Percentiles rank a stretch among this genome's conserved stretches.
phyloP scores from a whole-genome alignment of 1,140 invertebrate genomes.

The Archivesica marissinica region DNA sequence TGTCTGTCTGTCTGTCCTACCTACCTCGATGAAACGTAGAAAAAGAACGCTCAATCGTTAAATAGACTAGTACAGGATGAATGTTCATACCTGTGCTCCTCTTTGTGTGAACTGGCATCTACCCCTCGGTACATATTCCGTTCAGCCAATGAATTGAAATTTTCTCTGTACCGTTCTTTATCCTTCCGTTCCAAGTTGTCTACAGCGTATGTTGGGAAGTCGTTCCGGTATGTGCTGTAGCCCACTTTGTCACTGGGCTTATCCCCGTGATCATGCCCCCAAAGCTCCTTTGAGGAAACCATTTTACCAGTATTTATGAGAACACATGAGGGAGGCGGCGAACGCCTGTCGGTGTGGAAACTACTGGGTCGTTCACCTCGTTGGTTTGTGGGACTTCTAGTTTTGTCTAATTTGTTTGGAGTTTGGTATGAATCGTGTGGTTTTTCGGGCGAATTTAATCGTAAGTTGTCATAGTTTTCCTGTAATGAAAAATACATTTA shows the following conservation, averaged over 20 bases:
- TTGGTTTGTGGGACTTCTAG: neutral
- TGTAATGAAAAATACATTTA: no score
- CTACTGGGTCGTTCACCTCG: neutral
- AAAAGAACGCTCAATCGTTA: no score
- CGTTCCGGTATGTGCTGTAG: slow-evolving; percentile 35
- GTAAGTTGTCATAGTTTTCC: slow-evolving; percentile 16
- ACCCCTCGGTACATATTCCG: slow-evolving; percentile 6
- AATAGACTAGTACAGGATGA: no score
- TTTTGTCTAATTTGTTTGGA: neutral
- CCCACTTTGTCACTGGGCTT: slow-evolving; percentile 43
- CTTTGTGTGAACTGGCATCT: neutral
- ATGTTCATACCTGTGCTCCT: neutral
- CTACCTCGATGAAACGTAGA: no score
- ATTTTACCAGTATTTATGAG: neutral
- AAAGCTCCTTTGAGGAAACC: slow-evolving; percentile 34
- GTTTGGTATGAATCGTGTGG: neutral
- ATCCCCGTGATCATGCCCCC: slow-evolving; percentile 50
- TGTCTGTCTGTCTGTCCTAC: no score
- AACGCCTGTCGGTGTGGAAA: neutral
- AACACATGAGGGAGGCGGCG: neutral
- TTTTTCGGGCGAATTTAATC: slow-evolving; percentile 32
- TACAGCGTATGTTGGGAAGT: slow-evolving; percentile 18
- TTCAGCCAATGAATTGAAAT: slow-evolving; percentile 41
- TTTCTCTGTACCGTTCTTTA: slow-evolving; percentile 48
- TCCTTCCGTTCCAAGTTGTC: slow-evolving; percentile 36